Percentiles rank a stretch among this genome's conserved stretches.
Evolutionary conservation across 2,888 invertebrate genomes (phyloP).

Genomic region (Matsumyia berberina): DNA sequence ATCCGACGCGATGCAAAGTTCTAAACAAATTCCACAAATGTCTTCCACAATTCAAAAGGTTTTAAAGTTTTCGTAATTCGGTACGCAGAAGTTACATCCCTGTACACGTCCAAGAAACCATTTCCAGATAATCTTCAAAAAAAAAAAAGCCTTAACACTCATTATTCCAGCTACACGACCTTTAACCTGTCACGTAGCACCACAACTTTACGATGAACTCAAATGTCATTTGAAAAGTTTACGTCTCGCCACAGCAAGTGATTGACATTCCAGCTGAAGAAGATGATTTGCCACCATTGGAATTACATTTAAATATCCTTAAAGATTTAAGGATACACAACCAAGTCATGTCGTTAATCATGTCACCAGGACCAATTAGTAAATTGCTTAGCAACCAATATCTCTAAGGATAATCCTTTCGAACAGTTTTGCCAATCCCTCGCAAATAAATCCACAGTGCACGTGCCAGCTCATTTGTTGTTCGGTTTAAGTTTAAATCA

Average conservation of each 20-base stretch:
- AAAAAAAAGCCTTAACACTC: background rate
- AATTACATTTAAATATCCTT: too few species aligned
- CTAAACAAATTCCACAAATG: too few species aligned
- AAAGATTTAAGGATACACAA: background rate
- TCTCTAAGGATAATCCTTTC: conserved; percentile 9
- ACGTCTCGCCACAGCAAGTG: conserved; percentile 19
- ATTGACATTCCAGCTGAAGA: conserved; percentile 2
- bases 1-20: too few species aligned
- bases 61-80: too few species aligned
- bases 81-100: too few species aligned
- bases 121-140: too few species aligned
- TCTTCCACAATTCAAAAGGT: too few species aligned
- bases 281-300: background rate
- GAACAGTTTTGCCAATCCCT: background rate
- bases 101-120: too few species aligned
- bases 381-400: conserved; percentile 20
- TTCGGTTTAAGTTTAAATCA: background rate
- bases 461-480: background rate
- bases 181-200: conserved; percentile 11
- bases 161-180: background rate
- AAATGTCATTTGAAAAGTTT: conserved; percentile 4
- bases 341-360: conserved; percentile 8
- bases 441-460: background rate
- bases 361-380: conserved; percentile 14
- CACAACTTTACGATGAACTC: background rate